phyloP scores from a whole-genome alignment of 1,140 invertebrate genomes.

The Teleogryllus occipitalis region DNA sequence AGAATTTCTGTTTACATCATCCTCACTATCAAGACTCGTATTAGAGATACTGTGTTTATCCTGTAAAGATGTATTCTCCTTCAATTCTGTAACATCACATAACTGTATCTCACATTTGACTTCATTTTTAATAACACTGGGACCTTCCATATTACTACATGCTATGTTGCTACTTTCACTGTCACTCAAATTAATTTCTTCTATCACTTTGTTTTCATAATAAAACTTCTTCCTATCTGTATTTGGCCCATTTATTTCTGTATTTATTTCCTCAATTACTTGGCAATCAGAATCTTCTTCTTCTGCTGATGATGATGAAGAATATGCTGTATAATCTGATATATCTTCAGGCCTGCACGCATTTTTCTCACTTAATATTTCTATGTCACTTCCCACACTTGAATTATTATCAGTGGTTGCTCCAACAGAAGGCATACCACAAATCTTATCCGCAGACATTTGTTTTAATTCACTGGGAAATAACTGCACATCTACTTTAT shows the following conservation, averaged over 20 bases:
- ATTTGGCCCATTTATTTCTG: not conserved
- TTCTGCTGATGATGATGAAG: too few relatives aligned
- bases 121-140: not conserved
- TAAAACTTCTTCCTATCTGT: not conserved
- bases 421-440: not conserved
- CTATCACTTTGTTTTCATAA: not conserved
- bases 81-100: not conserved
- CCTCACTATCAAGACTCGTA: not conserved
- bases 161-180: not conserved
- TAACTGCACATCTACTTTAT: not conserved
- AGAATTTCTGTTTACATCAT: not conserved
- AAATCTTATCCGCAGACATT: too few relatives aligned
- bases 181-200: not conserved
- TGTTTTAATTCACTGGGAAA: too few relatives aligned
- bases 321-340: too few relatives aligned
- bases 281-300: too few relatives aligned
- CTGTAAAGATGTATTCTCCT: not conserved
- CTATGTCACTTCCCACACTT: not conserved
- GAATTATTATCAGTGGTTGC: not conserved
- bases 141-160: not conserved
- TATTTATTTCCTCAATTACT: not conserved
- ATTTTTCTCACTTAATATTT: not conserved
- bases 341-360: too few relatives aligned
- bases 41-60: not conserved
- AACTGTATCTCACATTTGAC: not conserved